Conservation (phyloP, 2,888 invertebrate species). For the Aspidiotus destructor region DNA sequence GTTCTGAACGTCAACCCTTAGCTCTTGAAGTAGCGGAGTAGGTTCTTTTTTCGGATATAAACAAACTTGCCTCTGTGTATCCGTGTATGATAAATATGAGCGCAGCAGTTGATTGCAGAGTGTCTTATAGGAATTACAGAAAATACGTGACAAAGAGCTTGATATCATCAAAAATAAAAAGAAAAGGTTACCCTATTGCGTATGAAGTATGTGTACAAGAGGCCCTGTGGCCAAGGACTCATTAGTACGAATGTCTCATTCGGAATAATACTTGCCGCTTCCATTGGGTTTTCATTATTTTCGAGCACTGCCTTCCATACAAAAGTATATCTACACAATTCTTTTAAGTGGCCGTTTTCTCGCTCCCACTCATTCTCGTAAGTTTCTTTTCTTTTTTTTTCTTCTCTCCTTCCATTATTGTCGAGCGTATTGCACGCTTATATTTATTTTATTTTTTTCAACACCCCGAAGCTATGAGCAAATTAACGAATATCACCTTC, state of each 20-base stretch:
- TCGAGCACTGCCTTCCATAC: not conserved
- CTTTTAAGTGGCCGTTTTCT: constrained; percentile 6
- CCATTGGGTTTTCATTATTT: constrained; percentile 20
- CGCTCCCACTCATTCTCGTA: not conserved
- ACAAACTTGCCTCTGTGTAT: too few species aligned
- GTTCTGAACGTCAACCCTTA: too few species aligned
- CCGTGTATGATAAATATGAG: too few species aligned
- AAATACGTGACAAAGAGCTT: constrained; percentile 32
- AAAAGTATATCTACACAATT: constrained; percentile 3
- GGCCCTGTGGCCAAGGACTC: constrained; percentile 32
- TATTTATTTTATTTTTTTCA: not conserved
- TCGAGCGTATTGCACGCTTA: not conserved
- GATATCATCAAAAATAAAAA: constrained; percentile 26
- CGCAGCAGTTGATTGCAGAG: not conserved
- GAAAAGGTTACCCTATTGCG: constrained; percentile 23
- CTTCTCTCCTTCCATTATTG: not conserved
- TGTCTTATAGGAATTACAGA: constrained; percentile 24
- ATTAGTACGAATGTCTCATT: constrained; percentile 32
- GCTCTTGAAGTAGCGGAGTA: too few species aligned
- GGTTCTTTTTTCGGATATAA: too few species aligned
- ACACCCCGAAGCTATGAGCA: constrained; percentile 14
- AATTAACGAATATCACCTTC: constrained; percentile 7
- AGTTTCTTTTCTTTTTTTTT: not conserved
- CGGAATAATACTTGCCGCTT: constrained; percentile 16
- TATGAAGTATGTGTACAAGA: constrained; percentile 28